phyloP scores from a whole-genome alignment of 1,140 invertebrate species.

The Drosophila santomea region DNA sequence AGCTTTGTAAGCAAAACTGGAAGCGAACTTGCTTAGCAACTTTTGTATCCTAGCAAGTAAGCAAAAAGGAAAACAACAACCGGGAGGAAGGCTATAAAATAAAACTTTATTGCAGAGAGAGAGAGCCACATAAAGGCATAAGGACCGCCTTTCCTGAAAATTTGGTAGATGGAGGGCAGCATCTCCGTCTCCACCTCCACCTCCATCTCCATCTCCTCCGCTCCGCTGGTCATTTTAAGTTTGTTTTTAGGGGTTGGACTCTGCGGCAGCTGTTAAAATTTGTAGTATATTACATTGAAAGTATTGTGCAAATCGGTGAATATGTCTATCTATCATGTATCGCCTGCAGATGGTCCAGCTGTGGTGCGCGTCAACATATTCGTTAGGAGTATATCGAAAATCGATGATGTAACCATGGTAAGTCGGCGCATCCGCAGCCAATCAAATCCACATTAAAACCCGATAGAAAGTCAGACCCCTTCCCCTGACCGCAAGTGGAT shows the following conservation, averaged over 20 bases:
- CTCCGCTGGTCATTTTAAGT: slow-evolving; percentile 39
- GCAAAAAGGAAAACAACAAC: slow-evolving; percentile 44
- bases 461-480: slow-evolving; percentile 22
- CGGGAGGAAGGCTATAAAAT: slow-evolving; percentile 60
- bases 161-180: slow-evolving; percentile 7
- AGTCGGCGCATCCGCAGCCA: slow-evolving; percentile 86
- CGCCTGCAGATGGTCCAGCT: slow-evolving; percentile 92
- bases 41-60: slow-evolving; percentile 57
- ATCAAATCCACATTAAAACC: slow-evolving; percentile 39
- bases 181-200: neutral
- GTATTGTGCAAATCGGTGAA: slow-evolving; percentile 68
- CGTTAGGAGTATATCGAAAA: slow-evolving; percentile 99
- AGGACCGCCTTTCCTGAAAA: slow-evolving; percentile 32
- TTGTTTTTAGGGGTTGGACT: slow-evolving; percentile 35
- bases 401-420: slow-evolving; percentile 99
- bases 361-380: slow-evolving; percentile 98
- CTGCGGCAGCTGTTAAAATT: slow-evolving; percentile 57
- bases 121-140: slow-evolving; percentile 50
- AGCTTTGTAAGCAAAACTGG: slow-evolving; percentile 55
- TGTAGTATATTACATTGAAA: slow-evolving; percentile 64
- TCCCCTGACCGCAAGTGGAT: slow-evolving; percentile 35
- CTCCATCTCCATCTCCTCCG: neutral
- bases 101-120: slow-evolving; percentile 77
- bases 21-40: slow-evolving; percentile 37
- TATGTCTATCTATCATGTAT: slow-evolving; percentile 84